A percentile compares a stretch with the other conserved stretches of the same genome.
These are phyloP conservation scores for Onthophagus taurus DNA, from an alignment of 1,140 invertebrate species.

Conservation along the genomic window DNA sequence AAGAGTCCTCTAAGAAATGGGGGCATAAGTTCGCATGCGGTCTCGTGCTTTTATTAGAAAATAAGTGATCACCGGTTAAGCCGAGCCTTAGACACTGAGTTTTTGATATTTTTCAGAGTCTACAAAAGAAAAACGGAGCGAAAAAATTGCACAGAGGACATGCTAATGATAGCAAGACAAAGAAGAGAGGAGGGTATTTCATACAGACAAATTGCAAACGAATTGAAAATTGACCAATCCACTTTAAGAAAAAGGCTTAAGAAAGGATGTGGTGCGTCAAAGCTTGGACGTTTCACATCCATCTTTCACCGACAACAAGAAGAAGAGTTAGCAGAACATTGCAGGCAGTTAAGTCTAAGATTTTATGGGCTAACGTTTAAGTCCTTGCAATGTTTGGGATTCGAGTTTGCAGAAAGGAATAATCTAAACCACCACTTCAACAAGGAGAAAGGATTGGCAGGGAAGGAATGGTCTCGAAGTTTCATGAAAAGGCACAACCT, in stretches of 20 bases:
- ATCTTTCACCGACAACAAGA: neutral
- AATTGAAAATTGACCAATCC: neutral
- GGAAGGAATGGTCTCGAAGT: constrained; percentile 24
- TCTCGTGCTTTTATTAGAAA: too few relatives aligned
- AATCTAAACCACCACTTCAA: neutral
- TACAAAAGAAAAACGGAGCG: neutral
- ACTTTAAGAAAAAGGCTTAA: neutral
- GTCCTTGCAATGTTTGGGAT: neutral
- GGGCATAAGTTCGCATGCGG: too few relatives aligned
- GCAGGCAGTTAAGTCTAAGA: neutral
- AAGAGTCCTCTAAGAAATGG: too few relatives aligned
- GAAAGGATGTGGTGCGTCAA: neutral
- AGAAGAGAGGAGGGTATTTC: neutral
- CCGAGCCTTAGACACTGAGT: too few relatives aligned
- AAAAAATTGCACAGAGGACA: neutral
- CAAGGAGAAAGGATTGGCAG: constrained; percentile 20
- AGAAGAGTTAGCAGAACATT: neutral
- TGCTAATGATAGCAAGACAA: neutral
- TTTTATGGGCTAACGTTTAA: constrained; percentile 2
- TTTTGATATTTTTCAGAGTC: neutral
- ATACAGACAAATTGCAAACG: neutral
- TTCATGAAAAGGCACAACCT: neutral
- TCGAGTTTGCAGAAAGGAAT: constrained; percentile 7
- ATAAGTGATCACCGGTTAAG: too few relatives aligned
- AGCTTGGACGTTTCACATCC: neutral